Evolutionary conservation across 2,797 vertebrate genomes (phyloP).

Genomic region (Myiothlypis coronata): DNA sequence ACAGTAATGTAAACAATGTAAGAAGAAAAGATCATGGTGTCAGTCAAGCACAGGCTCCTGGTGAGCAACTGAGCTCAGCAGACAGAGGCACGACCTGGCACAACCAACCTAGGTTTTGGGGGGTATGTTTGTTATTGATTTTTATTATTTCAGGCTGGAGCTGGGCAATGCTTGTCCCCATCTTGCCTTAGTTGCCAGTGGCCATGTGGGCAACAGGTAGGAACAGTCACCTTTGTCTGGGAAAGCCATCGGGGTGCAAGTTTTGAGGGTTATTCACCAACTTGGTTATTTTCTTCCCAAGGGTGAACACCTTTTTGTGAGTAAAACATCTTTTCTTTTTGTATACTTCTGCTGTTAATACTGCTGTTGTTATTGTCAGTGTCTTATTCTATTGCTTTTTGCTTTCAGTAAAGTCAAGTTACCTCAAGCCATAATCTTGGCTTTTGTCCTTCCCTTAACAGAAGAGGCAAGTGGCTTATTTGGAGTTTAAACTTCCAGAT

Average conservation of each 20-base stretch:
- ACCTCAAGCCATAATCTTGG: not conserved
- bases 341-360: not conserved
- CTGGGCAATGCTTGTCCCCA: not conserved
- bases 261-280: not conserved
- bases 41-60: too few relatives aligned
- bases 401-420: not conserved
- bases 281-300: rapidly evolving
- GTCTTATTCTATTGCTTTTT: not conserved
- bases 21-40: not conserved
- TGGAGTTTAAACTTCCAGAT: not conserved
- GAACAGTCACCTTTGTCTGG: not conserved
- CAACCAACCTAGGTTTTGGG: not conserved
- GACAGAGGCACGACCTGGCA: rapidly evolving
- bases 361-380: not conserved
- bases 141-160: not conserved
- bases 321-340: not conserved
- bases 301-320: not conserved
- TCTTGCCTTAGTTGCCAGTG: rapidly evolving
- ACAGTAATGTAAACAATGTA: not conserved
- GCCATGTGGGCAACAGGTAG: too few relatives aligned
- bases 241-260: rapidly evolving
- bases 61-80: not conserved
- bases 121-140: not conserved
- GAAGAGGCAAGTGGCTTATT: not conserved
- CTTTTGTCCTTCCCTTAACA: not conserved